A percentile compares a stretch with the other conserved stretches of the same genome.
phyloP scores from a whole-genome alignment of 2,888 invertebrate genomes.

The Rhingia rostrata region DNA sequence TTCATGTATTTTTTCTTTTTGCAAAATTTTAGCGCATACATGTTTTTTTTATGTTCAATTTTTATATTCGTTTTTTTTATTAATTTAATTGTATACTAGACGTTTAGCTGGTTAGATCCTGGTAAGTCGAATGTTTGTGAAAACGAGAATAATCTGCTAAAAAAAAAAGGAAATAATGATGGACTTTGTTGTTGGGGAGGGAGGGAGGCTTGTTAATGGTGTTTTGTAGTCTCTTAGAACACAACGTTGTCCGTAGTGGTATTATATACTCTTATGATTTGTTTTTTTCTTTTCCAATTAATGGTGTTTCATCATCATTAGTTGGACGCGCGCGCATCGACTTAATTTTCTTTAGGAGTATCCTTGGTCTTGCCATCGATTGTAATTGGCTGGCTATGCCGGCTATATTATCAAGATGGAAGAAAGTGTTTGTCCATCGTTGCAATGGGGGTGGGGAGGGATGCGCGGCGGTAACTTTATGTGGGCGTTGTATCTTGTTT shows the following conservation, averaged over 20 bases:
- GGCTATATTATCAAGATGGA: conserved; percentile 36
- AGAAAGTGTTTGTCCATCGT: conserved; percentile 26
- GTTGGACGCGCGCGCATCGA: conserved; percentile 18
- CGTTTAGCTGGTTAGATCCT: conserved; percentile 28
- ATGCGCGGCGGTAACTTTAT: conserved; percentile 22
- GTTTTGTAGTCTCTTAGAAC: conserved; percentile 64
- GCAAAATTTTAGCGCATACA: conserved; percentile 48
- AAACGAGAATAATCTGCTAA: conserved; percentile 40
- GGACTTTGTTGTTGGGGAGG: conserved; percentile 40
- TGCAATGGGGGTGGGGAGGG: neutral
- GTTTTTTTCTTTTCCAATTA: conserved; percentile 33
- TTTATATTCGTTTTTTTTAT: conserved; percentile 21
- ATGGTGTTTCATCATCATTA: conserved; percentile 22
- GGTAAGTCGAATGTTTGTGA: conserved; percentile 40
- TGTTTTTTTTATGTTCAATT: conserved; percentile 3
- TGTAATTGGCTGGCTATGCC: conserved; percentile 44
- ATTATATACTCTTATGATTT: conserved; percentile 26
- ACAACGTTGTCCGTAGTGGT: conserved; percentile 53
- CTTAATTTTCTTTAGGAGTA: conserved; percentile 33
- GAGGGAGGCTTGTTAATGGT: conserved; percentile 77
- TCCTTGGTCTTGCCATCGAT: conserved; percentile 20
- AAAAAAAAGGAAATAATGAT: conserved; percentile 37
- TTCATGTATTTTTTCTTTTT: conserved; percentile 55
- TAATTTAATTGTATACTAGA: conserved; percentile 19
- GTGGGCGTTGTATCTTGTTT: conserved; percentile 13